Evolutionary conservation across 2,888 invertebrate species (phyloP), one percentile per base, ranked within the genome.

Genomic region (Sycophila texana): DNA sequence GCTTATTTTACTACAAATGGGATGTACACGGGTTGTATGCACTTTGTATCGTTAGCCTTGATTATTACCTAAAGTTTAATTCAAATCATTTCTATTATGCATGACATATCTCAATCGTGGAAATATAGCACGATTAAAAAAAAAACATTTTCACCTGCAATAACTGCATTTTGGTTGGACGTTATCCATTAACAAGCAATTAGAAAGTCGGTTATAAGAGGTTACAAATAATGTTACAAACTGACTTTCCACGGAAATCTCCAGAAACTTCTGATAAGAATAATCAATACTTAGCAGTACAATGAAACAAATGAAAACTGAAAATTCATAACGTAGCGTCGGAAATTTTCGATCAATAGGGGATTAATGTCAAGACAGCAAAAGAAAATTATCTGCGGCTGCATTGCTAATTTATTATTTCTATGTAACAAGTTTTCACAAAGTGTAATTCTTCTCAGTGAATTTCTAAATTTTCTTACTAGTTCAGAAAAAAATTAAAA

Each of bases 371-470:
- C 14, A 47, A 47, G n/a, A 26, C 4, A 18, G 18, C 63, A 63
- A 53, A 70, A 63, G 55, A 7, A 70, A 63, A 76, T 76, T 70
- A 76, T 76, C 76, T 26, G 14, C n/a, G n/a, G 70, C 47, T 77
- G 2, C 60, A 77, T 77, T 77, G 66, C 60, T 77, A 66, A 77
- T 73, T 67, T 60, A 61, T 53, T 70, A 60, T 72, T 60, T 2
- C 13, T 16, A 72, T 51, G 51, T 66, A 58, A 66, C 63, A 57
- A 18, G 18, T 51, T 71, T 71, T 60, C n/a, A 16, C 53, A 4
- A 13, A 3, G 53, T n/a, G 14, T 14, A 53, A 53, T 53, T n/a
- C 2, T 4, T 53, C 1, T 53, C 39, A 10, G 39, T 39, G 39
- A 39, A 7, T 0, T 39, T 39, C 10, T 39, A 39, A 39, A 39